Base-by-base conservation (phyloP, 2,888 invertebrate genomes). In the Drosophila lacicola region DNA sequence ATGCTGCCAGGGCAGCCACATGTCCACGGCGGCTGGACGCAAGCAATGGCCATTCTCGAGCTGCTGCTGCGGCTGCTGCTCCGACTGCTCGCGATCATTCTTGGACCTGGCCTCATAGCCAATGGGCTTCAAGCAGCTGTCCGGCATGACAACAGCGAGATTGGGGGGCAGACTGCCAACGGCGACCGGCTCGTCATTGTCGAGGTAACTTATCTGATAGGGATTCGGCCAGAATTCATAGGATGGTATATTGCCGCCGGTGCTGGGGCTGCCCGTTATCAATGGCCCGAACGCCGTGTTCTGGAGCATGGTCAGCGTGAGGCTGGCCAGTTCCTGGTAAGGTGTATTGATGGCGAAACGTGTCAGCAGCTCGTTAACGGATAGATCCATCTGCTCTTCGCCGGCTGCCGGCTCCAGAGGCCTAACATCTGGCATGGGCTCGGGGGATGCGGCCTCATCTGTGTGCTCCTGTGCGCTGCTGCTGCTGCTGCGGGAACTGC, bases 71-170 rank as follows among this genome's bases (percentile, higher is more conserved):
- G 14, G 36, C 2, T 33, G 14, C 2, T 17, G 17, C 17, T 17
- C 17, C 55, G 33, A n/a, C n/a, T 33, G 21, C 4, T 33, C 10
- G 11, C 34, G 53, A 13, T 62, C 42, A 13, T 36, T 37, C 33
- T 50, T 68, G 41, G 21, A 41, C 25, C 56, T 73, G 37, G 46
- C 45, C 56, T 78, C 78, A 57, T 63, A 74, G 17, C 78, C 82
- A 44, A 78, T 74, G 9, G 78, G 78, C n/a, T 64, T 73, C 13
- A 78, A 4, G 10, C 8, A 14, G 42, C 25, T 17, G 13, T 50
- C 39, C 0, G 62, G 50, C 9, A 36, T 10, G 10, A 41, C 45
- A 6, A 61, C 58, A 11, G 17, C 14, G 11, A 34, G 4, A 14
- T 17, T 17, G 4, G 21, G 9, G 4, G 21, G 9, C 13, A 10